These are phyloP conservation scores for Cryptocheilus praepositus DNA, from an alignment of 2,888 invertebrate species.

Conservation along the genomic window DNA sequence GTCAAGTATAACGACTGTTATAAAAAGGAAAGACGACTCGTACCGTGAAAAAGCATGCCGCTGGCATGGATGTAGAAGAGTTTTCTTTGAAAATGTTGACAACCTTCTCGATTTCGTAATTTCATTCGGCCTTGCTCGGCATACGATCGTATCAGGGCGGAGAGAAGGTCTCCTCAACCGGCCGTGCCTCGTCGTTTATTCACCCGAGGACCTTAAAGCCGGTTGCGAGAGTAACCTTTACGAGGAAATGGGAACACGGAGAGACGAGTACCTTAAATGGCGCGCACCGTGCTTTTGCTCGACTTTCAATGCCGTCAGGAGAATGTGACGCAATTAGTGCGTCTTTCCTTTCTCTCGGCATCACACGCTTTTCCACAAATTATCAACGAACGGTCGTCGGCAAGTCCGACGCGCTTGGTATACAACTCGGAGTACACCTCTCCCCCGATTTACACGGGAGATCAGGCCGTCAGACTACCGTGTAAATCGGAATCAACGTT, in stretches of 20 bases:
- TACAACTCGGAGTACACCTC: too few relatives aligned
- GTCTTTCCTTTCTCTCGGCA: constrained; percentile 22
- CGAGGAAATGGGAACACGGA: constrained; percentile 44
- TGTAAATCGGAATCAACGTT: too few relatives aligned
- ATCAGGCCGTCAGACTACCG: too few relatives aligned
- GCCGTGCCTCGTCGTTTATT: constrained; percentile 5
- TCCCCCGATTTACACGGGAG: too few relatives aligned
- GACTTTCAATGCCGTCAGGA: constrained; percentile 50
- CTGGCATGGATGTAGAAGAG: too few relatives aligned
- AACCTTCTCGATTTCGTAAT: constrained; percentile 12
- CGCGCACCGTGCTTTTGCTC: constrained; percentile 49
- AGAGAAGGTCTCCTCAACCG: constrained; percentile 10
- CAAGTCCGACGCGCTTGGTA: too few relatives aligned
- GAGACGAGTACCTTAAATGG: constrained; percentile 64
- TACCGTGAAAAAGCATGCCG: too few relatives aligned
- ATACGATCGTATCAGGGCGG: constrained; percentile 26
- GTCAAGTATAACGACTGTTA: too few relatives aligned
- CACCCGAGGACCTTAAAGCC: constrained; percentile 6
- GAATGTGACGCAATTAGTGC: constrained; percentile 39
- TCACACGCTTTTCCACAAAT: too few relatives aligned
- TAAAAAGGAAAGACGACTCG: too few relatives aligned
- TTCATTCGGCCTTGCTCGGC: constrained; percentile 31
- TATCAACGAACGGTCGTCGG: too few relatives aligned
- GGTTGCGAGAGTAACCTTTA: constrained; percentile 29
- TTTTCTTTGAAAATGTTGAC: too few relatives aligned